Evolutionary conservation across 2,797 vertebrate genomes (phyloP).

Genomic region (Rhincodon typus): DNA sequence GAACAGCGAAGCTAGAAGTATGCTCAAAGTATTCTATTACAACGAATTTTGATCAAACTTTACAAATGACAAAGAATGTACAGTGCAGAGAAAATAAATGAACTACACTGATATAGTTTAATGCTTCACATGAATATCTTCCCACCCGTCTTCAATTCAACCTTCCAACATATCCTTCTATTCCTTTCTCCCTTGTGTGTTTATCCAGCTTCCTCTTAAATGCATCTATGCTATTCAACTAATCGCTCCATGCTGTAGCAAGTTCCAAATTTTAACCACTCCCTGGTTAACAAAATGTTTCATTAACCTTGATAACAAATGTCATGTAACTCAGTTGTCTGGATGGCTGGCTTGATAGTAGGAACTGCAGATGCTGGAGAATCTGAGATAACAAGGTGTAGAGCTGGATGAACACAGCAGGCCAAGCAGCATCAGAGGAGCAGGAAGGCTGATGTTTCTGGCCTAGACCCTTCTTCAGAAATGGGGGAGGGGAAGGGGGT

Average conservation of each 20-base stretch:
- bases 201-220: neutral
- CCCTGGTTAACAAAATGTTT: too few species aligned
- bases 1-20: neutral
- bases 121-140: neutral
- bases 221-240: neutral
- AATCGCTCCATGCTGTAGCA: neutral
- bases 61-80: neutral
- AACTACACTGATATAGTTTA: neutral
- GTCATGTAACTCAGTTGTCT: too few species aligned
- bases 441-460: too few species aligned
- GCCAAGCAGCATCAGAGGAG: too few species aligned
- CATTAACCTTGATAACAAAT: too few species aligned
- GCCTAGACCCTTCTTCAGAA: too few species aligned
- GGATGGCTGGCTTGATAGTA: too few species aligned
- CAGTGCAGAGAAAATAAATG: neutral
- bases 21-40: neutral
- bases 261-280: neutral
- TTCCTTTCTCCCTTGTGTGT: neutral
- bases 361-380: too few species aligned
- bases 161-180: neutral
- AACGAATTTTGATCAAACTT: neutral
- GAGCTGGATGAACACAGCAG: too few species aligned
- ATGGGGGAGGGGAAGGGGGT: too few species aligned
- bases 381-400: too few species aligned
- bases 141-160: neutral